Conservation (phyloP, 1,140 invertebrate genomes). For the Samia ricini region DNA sequence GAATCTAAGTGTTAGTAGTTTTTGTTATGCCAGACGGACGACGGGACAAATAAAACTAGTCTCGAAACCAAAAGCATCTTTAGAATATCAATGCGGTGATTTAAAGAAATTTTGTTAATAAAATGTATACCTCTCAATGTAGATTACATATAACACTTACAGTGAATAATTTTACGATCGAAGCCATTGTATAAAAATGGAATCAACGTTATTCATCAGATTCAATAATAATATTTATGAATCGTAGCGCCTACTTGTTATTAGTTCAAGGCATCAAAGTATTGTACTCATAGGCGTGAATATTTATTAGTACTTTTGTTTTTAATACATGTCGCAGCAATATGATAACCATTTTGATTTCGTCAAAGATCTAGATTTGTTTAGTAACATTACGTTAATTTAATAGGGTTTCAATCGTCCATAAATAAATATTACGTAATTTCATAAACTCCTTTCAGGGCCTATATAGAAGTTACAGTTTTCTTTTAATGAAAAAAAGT, state of each 20-base stretch:
- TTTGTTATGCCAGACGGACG: slow-evolving; percentile 4
- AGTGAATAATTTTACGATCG: neutral
- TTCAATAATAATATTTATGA: neutral
- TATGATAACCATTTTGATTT: neutral
- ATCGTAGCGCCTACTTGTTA: neutral
- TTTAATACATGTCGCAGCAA: neutral
- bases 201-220: neutral
- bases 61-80: neutral
- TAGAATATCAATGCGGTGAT: slow-evolving; percentile 3
- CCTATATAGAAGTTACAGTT: too few relatives aligned
- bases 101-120: slow-evolving; percentile 3
- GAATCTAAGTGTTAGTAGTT: neutral
- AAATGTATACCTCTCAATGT: neutral
- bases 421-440: too few relatives aligned
- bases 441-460: too few relatives aligned
- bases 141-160: too few relatives aligned
- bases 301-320: neutral
- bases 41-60: slow-evolving; percentile 3
- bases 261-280: neutral
- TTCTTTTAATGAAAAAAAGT: too few relatives aligned
- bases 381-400: too few relatives aligned
- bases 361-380: neutral
- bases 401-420: too few relatives aligned
- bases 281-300: neutral
- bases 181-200: neutral